Evolutionary conservation across 2,113 vertebrate genomes (phyloP).

Genomic region (Strix uralensis): DNA sequence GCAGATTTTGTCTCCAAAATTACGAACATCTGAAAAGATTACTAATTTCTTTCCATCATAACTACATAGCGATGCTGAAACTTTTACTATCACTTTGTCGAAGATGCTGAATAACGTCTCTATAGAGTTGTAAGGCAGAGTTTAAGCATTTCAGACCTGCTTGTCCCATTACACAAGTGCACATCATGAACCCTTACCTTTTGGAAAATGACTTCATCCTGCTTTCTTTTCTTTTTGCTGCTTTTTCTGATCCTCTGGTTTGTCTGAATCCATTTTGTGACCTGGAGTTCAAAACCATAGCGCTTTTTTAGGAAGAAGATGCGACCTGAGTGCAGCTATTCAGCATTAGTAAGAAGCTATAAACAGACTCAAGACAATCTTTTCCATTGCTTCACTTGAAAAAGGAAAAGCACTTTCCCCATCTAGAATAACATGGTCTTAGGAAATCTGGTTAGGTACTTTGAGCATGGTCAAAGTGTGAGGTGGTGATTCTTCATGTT

Average conservation of each 20-base stretch:
- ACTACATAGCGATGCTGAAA: not conserved
- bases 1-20: not conserved
- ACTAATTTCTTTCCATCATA: not conserved
- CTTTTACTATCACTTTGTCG: not conserved
- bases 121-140: not conserved
- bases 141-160: not conserved
- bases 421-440: not conserved
- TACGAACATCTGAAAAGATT: not conserved
- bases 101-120: not conserved
- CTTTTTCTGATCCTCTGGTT: conserved; percentile 81
- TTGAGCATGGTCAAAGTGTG: not conserved
- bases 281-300: conserved; percentile 79
- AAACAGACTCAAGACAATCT: conserved; percentile 43
- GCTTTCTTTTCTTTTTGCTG: conserved; percentile 81
- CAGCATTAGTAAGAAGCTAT: conserved; percentile 44
- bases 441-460: not conserved
- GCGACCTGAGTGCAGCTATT: conserved; percentile 21
- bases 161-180: not conserved
- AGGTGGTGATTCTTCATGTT: not conserved
- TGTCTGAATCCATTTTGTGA: conserved; percentile 89
- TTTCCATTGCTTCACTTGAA: conserved; percentile 61
- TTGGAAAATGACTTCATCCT: conserved; percentile 79
- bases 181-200: conserved; percentile 78
- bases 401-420: not conserved
- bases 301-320: conserved; percentile 45